Percentiles rank a stretch among this genome's conserved stretches.
These are phyloP conservation scores for Trissolcus japonicus DNA, from an alignment of 2,888 invertebrate species.

Conservation along the genomic window DNA sequence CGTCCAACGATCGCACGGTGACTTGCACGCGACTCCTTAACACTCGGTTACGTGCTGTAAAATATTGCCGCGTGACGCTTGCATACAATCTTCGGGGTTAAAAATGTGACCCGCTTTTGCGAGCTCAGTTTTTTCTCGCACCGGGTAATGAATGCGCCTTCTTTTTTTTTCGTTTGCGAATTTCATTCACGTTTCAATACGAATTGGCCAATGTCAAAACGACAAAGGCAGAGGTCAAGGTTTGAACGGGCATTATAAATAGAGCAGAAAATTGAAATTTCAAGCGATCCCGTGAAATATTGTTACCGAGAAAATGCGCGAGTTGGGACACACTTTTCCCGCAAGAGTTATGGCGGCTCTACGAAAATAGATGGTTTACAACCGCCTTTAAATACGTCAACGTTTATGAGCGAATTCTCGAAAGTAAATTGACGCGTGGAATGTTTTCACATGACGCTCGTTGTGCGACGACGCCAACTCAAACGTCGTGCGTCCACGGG, in stretches of 20 bases:
- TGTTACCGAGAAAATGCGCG: slow-evolving; percentile 44
- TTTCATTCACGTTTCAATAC: neutral
- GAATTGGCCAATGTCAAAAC: neutral
- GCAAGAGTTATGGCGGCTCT: slow-evolving; percentile 39
- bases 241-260: slow-evolving; percentile 31
- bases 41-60: slow-evolving; percentile 60
- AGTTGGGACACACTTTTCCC: slow-evolving; percentile 45
- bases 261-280: slow-evolving; percentile 49
- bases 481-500: slow-evolving; percentile 64
- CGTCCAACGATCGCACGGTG: slow-evolving; percentile 70
- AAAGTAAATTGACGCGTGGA: slow-evolving; percentile 74
- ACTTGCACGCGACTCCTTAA: slow-evolving; percentile 69
- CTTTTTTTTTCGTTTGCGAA: slow-evolving; percentile 2
- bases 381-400: slow-evolving; percentile 75
- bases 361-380: slow-evolving; percentile 75
- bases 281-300: slow-evolving; percentile 41
- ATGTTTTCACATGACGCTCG: slow-evolving; percentile 72
- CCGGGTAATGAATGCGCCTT: neutral
- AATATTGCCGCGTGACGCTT: slow-evolving; percentile 42
- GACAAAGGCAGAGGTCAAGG: slow-evolving; percentile 24
- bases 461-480: slow-evolving; percentile 68
- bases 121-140: neutral
- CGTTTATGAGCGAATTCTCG: slow-evolving; percentile 74
- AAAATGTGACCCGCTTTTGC: slow-evolving; percentile 25
- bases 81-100: slow-evolving; percentile 19